Base-by-base conservation (phyloP, 2,113 vertebrate species). In the Triplophysa tibetana region DNA sequence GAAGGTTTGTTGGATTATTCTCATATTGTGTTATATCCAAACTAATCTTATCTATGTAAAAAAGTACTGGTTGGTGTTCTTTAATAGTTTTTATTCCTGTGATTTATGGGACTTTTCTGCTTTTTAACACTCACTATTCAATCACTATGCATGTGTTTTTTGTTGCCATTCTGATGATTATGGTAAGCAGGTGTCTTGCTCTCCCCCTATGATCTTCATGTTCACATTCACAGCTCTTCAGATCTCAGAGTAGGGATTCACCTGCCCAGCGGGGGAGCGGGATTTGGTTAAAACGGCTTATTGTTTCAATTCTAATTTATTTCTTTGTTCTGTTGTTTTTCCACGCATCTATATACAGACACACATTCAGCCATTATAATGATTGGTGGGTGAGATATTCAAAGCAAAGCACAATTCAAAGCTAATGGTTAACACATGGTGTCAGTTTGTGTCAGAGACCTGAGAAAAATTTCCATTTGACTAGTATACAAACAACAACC, bases 311-410 rank as follows among this genome's bases (percentile, higher is more conserved):
- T 77, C 61, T 65, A 65, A 77, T 65, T 77, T 65, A 38, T 11
- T 52, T 38, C 62, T 77, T 65, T 65, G 74, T 77, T 77, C 74
- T 77, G 65, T 75, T 54, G 62, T 76, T 61, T 77, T 38, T 77
- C 33, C 45, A 43, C 41, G 29, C 70, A 60, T 58, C 13, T 8
- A 61, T 62, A 43, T 43, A 62, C 33, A 63, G 38, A 48, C 7
- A 17, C 14, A 45, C 9, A 2, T 10, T 45, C 4, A 17, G 14
- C 24, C 24, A 26, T 19, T 24, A 26, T 52, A 76, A 50, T 29
- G 24, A 50, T 14, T 14, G 16, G 26, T 52, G 74, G 45, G 41
- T 65, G 45, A 65, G 62, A 65, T 77, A 65, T 77, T 65, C 24
- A 77, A 52, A 65, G 8, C 43, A 21, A 73, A 58, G 26, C 1